These are phyloP conservation scores for Netelia fuscicornis DNA, from an alignment of 2,888 invertebrate genomes.

Conservation along the genomic window DNA sequence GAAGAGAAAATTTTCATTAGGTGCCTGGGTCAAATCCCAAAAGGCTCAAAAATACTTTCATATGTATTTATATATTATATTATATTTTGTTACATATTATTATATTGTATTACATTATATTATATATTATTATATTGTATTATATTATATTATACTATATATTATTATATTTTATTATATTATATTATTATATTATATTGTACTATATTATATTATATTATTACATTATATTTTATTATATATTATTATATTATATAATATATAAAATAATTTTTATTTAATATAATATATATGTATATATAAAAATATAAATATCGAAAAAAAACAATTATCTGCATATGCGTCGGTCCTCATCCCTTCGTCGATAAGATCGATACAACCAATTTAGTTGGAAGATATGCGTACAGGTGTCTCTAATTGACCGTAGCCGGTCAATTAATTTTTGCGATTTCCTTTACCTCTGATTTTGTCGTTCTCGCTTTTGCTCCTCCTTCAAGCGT, in stretches of 20 bases:
- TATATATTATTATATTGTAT: no score
- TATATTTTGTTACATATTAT: constrained; percentile 5
- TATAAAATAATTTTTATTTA: no score
- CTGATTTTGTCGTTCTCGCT: constrained; percentile 51
- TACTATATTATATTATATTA: not conserved
- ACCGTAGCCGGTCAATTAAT: constrained; percentile 64
- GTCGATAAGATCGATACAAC: constrained; percentile 67
- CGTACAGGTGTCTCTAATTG: constrained; percentile 66
- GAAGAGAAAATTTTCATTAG: constrained; percentile 50
- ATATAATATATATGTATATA: not conserved
- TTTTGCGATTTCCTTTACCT: constrained; percentile 47
- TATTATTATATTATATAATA: no score
- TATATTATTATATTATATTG: no score
- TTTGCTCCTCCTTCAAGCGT: constrained; percentile 13
- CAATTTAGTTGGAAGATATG: constrained; percentile 61
- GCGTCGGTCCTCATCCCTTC: constrained; percentile 4
- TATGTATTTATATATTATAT: not conserved
- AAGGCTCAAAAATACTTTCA: no score
- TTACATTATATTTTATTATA: not conserved
- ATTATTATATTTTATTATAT: not conserved
- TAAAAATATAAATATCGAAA: constrained; percentile 10
- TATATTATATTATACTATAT: no score
- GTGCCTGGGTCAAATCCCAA: not conserved
- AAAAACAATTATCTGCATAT: not conserved
- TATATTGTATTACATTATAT: no score